Base-by-base conservation (phyloP, 2,888 invertebrate genomes). In the Periphyllus acericola region DNA sequence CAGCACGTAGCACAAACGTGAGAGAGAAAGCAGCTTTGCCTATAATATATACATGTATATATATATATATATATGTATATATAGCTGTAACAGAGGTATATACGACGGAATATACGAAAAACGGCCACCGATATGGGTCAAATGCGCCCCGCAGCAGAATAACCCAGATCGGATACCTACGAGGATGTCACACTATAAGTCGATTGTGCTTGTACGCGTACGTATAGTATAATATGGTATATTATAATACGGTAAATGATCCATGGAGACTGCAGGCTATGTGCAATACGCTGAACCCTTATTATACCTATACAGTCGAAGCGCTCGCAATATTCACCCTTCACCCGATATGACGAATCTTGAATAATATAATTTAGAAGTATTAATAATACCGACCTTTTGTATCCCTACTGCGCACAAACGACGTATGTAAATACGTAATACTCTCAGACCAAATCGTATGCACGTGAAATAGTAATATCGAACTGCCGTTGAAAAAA, bases 81-180 rank as follows among this genome's bases (percentile, higher is more conserved):
- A 36, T 36, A 14, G 14, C 46, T 46, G 40, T 14, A 11, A 14
- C 25, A 36, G 36, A 80, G 66, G 36, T 9, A 9, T 25, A 29
- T 19, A 55, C n/a, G 14, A 11, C 75, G 32, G 19, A 29, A 21
- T 32, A 71, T 19, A 72, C 71, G 55, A 83, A 74, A 83, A 83
- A 83, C 83, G 34, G 75, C 46, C 60, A 46, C 25, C 40, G 34
- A 86, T 71, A 86, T 85, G 52, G 85, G 85, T 86, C 85, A 86
- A 86, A 86, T 32, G 79, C n/a, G 66, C 76, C 74, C 85, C 85
- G 76, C 85, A 66, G 85, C 52, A 79, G 21, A 52, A 79, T 71
- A 78, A 79, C 79, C 79, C 71, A 86, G 84, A 78, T 85, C 84
- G 14, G 29, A 17, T 29, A 5, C 21, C 55, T 29, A 68, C 40